Evolutionary conservation across 2,797 vertebrate species (phyloP), one percentile per base, ranked within the genome.

Genomic region (Streptopelia turtur): DNA sequence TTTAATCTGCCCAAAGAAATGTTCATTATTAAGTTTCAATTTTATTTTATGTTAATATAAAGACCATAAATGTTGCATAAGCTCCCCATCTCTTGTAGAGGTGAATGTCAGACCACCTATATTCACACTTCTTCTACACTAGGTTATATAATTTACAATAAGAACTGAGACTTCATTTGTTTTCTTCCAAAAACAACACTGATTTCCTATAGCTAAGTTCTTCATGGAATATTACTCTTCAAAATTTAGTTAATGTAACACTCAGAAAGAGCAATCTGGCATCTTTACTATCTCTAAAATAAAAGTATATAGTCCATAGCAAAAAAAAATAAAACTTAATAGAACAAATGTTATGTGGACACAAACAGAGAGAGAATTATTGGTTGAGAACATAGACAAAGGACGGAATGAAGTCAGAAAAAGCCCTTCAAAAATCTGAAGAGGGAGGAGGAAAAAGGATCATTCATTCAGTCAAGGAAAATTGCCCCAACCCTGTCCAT

Each of bases 241-340:
- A 41, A 72, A 94, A 78, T 93, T 37, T 85, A 17, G 17, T 30
- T 83, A 90, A 83, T 75, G 18, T 68, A 71, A 57, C 41, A 52
- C 14, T 50, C 49, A 65, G 60, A 83, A 93, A 53, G 12, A 75
- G 28, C 87, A 95, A 68, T 94, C 79, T 95, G 91, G 79, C 35
- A 86, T 78, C 69, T 96, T 95, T 93, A 93, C 5, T 81, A 1
- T 37, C 76, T 39, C 68, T 80, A 81, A 92, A 84, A 95, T 96
- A 81, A 89, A 96, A 94, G 11, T 95, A 90, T 94, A 96, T 87
- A 65, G 83, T 81, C 89, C 89, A 28, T 94, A 83, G 18, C 72
- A 82, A 85, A 86, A 77, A 84, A 77, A 84, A 59, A 70, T 2
- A 87, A 80, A 76, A 33, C 1, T 3, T 45, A 75, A 23, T 69